A percentile compares a stretch with the other conserved stretches of the same genome.
phyloP scores from a whole-genome alignment of 1,140 invertebrate species.

The Hyphantria cunea region DNA sequence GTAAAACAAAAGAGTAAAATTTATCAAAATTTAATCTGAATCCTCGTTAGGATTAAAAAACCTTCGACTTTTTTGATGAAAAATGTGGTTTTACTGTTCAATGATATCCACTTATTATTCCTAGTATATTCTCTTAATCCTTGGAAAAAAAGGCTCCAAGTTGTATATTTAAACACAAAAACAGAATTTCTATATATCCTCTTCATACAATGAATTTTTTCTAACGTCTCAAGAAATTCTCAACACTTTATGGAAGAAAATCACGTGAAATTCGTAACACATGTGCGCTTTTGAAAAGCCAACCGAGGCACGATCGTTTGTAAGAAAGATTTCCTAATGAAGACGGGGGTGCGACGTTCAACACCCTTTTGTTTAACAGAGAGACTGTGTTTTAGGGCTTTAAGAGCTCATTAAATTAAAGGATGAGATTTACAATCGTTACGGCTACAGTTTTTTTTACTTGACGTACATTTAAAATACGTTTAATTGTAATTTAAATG shows the following conservation, averaged over 20 bases:
- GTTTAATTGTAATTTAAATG: background rate
- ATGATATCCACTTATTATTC: no score
- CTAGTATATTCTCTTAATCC: no score
- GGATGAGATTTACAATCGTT: constrained; percentile 63
- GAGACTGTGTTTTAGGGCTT: constrained; percentile 71
- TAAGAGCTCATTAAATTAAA: constrained; percentile 76
- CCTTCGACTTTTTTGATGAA: no score
- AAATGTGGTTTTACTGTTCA: no score
- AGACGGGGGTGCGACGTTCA: constrained; percentile 44
- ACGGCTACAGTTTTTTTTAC: constrained; percentile 27
- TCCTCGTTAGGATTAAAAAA: no score
- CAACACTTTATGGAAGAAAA: constrained; percentile 22
- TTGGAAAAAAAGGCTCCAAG: no score
- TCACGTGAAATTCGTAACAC: constrained; percentile 24
- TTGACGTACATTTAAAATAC: background rate
- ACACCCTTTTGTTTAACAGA: constrained; percentile 62
- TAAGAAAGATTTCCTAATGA: constrained; percentile 46
- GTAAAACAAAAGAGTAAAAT: no score
- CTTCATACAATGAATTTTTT: background rate
- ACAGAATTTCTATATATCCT: no score
- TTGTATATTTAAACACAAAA: no score
- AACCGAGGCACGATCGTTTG: constrained; percentile 19
- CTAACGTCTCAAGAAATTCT: constrained; percentile 3
- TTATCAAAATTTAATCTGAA: no score
- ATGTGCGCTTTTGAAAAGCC: constrained; percentile 20